Evolutionary conservation across 2,113 vertebrate species (phyloP).

Genomic region (Perca fluviatilis): DNA sequence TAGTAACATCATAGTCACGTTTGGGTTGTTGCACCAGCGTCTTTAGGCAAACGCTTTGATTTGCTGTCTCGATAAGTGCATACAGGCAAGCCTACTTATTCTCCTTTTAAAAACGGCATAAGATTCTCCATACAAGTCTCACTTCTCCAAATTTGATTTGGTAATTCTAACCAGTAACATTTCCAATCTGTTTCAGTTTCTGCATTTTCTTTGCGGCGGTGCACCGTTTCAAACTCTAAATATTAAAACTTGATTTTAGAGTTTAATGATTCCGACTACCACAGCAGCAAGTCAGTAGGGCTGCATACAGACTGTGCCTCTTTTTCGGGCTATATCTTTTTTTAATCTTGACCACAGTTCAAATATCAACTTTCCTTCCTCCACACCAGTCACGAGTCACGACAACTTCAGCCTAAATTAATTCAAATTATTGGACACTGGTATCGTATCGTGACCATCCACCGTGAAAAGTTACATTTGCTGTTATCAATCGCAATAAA

Average conservation of each 20-base stretch:
- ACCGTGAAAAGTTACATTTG: neutral
- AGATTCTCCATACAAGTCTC: neutral
- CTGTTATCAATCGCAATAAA: neutral
- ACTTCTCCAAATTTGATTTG: neutral
- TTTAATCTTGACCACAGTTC: neutral
- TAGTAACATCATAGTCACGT: neutral
- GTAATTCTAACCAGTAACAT: neutral
- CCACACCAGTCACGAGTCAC: neutral
- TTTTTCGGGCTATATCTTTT: neutral
- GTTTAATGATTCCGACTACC: neutral
- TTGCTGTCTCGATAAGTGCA: neutral
- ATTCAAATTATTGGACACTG: neutral
- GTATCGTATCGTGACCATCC: neutral
- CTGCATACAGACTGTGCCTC: neutral
- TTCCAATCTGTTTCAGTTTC: neutral
- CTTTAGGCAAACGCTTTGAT: conserved; percentile 21
- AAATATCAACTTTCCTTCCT: neutral
- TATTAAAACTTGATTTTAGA: neutral
- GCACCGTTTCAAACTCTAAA: neutral
- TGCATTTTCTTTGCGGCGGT: neutral
- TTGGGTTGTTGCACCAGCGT: conserved; percentile 5
- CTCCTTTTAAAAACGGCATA: neutral
- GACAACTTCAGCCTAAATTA: neutral
- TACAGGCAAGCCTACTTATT: neutral
- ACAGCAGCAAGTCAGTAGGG: neutral